Percentiles rank a stretch among this genome's conserved stretches.
Conservation (phyloP, 2,113 vertebrate genomes). For the Panthera leo region DNA sequence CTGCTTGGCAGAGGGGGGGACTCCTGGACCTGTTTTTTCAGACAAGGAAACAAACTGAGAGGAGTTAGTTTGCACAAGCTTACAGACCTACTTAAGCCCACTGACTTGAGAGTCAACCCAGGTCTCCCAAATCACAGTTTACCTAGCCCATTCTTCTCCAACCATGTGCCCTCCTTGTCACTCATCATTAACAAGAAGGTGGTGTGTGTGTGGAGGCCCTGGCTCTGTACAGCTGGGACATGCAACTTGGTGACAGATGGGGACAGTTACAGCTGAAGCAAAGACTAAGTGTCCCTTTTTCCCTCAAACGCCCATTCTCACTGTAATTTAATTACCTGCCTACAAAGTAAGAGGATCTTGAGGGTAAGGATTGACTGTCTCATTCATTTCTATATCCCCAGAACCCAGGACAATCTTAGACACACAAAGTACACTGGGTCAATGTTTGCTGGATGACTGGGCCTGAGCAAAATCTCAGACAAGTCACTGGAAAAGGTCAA, state of each 20-base stretch:
- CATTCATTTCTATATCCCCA: neutral
- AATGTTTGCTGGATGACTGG: no score
- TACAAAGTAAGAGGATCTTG: neutral
- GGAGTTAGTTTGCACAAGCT: neutral
- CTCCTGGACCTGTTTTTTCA: neutral
- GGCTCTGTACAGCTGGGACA: no score
- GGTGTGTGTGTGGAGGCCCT: neutral
- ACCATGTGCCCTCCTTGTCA: neutral
- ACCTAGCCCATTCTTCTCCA: neutral
- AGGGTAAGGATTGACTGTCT: no score
- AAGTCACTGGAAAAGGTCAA: neutral
- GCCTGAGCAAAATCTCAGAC: neutral
- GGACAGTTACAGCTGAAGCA: neutral
- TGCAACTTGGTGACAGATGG: neutral
- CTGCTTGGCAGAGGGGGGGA: neutral
- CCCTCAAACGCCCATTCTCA: neutral
- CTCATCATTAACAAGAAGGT: neutral
- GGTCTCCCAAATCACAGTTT: neutral
- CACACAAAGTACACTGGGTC: neutral
- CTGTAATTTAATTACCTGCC: neutral
- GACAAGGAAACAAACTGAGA: neutral
- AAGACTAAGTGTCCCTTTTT: neutral
- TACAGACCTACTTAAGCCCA: neutral
- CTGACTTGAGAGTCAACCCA: neutral
- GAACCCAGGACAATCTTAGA: neutral